Conservation (phyloP, 1,140 invertebrate genomes). For the Micrasema longulum region DNA sequence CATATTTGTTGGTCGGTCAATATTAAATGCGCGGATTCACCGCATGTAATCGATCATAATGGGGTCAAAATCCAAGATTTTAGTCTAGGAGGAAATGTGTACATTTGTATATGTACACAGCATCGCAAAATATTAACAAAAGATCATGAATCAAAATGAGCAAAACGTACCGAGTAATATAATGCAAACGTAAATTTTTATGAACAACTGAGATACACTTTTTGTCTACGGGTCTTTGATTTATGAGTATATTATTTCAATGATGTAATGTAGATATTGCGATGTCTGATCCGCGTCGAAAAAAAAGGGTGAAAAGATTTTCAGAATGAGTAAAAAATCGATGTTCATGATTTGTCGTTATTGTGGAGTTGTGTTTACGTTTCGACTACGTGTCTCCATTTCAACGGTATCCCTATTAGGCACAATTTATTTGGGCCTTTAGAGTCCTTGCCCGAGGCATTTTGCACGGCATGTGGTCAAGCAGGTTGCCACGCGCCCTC, state of each 20-base stretch:
- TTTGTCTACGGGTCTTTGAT: neutral
- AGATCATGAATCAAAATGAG: no score
- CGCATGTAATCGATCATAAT: conserved; percentile 21
- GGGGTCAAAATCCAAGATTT: conserved; percentile 8
- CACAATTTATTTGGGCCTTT: conserved; percentile 20
- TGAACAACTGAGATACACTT: no score
- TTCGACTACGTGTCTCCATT: conserved; percentile 15
- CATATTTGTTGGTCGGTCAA: conserved; percentile 17
- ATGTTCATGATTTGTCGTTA: no score
- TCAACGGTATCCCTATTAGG: neutral
- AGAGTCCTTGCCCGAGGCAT: conserved; percentile 34
- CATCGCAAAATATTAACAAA: no score
- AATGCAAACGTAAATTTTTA: no score
- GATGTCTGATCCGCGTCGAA: neutral
- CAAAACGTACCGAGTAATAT: no score
- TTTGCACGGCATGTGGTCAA: conserved; percentile 34
- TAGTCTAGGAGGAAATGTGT: no score
- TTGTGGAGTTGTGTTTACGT: neutral
- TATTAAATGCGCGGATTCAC: conserved; percentile 11
- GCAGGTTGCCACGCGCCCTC: conserved; percentile 31
- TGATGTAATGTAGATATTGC: neutral
- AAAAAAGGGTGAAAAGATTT: no score
- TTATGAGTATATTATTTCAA: neutral
- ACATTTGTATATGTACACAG: no score
- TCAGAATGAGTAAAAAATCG: no score